phyloP scores from a whole-genome alignment of 2,113 vertebrate species.

The Brachypteracias leptosomus region DNA sequence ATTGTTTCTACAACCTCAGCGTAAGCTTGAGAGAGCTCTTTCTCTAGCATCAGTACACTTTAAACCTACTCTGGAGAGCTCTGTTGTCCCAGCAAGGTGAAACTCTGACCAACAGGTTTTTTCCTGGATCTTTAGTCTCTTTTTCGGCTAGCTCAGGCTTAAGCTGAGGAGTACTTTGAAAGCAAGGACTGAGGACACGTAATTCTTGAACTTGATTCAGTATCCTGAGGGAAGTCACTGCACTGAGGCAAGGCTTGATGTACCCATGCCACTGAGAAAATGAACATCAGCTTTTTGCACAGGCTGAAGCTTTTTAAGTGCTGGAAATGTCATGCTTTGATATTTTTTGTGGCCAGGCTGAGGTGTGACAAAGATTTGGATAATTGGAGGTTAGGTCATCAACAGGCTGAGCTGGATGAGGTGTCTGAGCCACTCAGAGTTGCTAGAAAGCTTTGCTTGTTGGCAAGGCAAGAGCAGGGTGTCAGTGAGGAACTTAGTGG shows the following conservation, averaged over 20 bases:
- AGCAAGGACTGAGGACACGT: background rate
- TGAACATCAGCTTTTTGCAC: background rate
- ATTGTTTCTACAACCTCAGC: background rate
- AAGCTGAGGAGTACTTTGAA: background rate
- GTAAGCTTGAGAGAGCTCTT: background rate
- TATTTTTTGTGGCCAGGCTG: background rate
- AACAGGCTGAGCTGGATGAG: background rate
- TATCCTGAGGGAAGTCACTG: background rate
- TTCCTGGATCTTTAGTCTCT: background rate
- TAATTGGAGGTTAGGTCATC: background rate
- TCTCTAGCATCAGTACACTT: background rate
- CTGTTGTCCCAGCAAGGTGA: background rate
- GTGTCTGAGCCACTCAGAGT: background rate
- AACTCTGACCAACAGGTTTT: background rate
- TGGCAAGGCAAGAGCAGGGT: background rate
- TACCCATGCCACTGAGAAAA: background rate
- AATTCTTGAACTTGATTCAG: background rate
- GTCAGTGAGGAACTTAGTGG: background rate
- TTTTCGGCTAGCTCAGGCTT: background rate
- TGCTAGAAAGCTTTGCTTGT: background rate
- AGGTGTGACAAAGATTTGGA: background rate
- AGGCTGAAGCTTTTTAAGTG: background rate
- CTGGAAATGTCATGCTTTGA: background rate
- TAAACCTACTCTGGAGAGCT: background rate
- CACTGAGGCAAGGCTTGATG: background rate